Evolutionary conservation across 1,140 invertebrate species (phyloP).

Genomic region (Leguminivora glycinivorella): DNA sequence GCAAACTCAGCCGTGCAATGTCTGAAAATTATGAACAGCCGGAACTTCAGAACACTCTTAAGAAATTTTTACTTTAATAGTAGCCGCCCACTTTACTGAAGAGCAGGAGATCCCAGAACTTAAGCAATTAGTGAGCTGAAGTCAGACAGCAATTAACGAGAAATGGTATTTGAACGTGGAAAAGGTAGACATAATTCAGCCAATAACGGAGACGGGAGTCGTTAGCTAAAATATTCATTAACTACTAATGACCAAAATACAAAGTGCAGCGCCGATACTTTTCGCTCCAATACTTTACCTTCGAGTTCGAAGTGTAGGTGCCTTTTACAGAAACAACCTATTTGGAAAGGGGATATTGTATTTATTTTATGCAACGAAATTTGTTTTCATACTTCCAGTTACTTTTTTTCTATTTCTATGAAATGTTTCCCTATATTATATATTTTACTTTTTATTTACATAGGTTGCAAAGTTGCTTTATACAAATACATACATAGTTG

Average conservation of each 20-base stretch:
- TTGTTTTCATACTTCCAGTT: too few species aligned
- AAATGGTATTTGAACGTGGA: conserved; percentile 72
- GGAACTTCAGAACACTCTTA: conserved; percentile 67
- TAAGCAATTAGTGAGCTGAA: conserved; percentile 75
- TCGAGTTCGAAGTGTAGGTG: not conserved
- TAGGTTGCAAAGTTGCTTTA: too few species aligned
- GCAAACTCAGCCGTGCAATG: conserved; percentile 38
- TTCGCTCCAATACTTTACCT: not conserved
- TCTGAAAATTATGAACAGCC: conserved; percentile 56
- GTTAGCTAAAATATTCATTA: conserved; percentile 69
- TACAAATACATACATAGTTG: too few species aligned
- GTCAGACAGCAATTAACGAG: conserved; percentile 75
- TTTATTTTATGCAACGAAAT: too few species aligned
- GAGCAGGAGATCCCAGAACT: conserved; percentile 72
- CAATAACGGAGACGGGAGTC: conserved; percentile 60
- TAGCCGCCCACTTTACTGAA: conserved; percentile 66
- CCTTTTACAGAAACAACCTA: not conserved
- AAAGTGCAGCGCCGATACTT: conserved; percentile 34
- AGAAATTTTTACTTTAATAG: conserved; percentile 71
- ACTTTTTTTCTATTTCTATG: too few species aligned
- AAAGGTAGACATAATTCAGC: conserved; percentile 73
- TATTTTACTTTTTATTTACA: too few species aligned
- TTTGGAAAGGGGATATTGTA: not conserved
- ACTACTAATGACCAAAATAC: conserved; percentile 63
- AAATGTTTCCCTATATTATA: too few species aligned